Conservation (phyloP, 2,888 invertebrate species). For the Clostera curtula region DNA sequence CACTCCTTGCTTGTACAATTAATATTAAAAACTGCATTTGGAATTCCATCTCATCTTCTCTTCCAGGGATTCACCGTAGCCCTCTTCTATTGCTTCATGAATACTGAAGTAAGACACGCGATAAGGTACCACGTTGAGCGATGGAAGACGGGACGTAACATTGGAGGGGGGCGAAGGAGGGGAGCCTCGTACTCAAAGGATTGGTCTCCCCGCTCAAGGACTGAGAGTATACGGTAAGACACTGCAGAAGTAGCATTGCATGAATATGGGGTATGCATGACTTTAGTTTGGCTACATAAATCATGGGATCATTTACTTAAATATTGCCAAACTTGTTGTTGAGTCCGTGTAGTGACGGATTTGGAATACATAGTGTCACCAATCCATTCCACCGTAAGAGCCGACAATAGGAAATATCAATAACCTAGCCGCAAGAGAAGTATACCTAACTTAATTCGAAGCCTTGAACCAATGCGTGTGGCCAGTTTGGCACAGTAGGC, state of each 20-base stretch:
- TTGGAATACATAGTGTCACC: no score
- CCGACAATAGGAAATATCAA: no score
- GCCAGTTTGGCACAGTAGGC: no score
- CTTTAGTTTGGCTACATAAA: slow-evolving; percentile 1
- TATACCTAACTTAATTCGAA: no score
- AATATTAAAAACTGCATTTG: not conserved
- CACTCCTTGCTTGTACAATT: no score
- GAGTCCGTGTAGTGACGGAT: no score
- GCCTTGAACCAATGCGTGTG: no score
- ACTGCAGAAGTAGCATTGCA: not conserved
- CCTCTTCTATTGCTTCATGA: slow-evolving; percentile 93
- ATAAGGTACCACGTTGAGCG: slow-evolving; percentile 86
- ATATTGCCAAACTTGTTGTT: no score
- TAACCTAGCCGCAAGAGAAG: no score
- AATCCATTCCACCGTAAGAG: no score
- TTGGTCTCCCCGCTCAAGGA: slow-evolving; percentile 87
- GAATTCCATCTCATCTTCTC: slow-evolving; percentile 4
- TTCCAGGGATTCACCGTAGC: slow-evolving; percentile 92
- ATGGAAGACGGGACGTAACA: slow-evolving; percentile 81
- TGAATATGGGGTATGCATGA: slow-evolving; percentile 6
- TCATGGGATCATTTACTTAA: slow-evolving; percentile 2
- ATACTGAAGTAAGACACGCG: slow-evolving; percentile 92
- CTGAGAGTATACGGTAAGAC: slow-evolving; percentile 86
- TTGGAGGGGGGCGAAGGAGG: slow-evolving; percentile 77
- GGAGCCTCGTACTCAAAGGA: slow-evolving; percentile 86